phyloP scores from a whole-genome alignment of 2,888 invertebrate genomes.

The Machimus rusticus region DNA sequence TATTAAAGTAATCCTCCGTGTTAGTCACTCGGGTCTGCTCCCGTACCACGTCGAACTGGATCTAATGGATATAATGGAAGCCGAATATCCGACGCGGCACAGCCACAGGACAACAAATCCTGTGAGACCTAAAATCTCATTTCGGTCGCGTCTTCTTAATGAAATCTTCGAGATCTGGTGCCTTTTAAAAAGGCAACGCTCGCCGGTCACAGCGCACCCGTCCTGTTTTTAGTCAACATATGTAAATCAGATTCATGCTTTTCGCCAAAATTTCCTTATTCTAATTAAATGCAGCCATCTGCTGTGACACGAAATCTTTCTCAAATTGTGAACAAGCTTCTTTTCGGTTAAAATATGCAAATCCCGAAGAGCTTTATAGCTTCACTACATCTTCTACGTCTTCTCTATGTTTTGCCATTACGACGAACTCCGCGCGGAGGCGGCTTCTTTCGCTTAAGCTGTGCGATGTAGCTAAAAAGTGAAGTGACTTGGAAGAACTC shows the following conservation, averaged over 20 bases:
- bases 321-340: constrained; percentile 39
- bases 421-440: neutral
- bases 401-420: constrained; percentile 2
- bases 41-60: neutral
- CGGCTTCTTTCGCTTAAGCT: constrained; percentile 22
- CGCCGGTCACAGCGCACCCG: neutral
- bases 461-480: neutral
- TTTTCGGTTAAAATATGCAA: constrained; percentile 36
- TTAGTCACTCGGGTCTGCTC: neutral
- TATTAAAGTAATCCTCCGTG: neutral
- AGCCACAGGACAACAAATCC: neutral
- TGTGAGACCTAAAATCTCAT: neutral
- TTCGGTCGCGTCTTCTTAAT: neutral
- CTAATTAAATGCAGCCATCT: constrained; percentile 41
- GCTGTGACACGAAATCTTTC: constrained; percentile 38
- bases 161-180: neutral
- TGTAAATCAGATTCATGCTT: constrained; percentile 16
- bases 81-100: neutral
- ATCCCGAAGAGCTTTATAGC: constrained; percentile 29
- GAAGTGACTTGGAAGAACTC: neutral
- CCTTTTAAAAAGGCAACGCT: neutral
- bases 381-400: constrained; percentile 29
- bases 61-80: neutral
- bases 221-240: constrained; percentile 15
- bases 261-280: constrained; percentile 15